phyloP scores from a whole-genome alignment of 1,140 invertebrate genomes.

The Physella acuta region DNA sequence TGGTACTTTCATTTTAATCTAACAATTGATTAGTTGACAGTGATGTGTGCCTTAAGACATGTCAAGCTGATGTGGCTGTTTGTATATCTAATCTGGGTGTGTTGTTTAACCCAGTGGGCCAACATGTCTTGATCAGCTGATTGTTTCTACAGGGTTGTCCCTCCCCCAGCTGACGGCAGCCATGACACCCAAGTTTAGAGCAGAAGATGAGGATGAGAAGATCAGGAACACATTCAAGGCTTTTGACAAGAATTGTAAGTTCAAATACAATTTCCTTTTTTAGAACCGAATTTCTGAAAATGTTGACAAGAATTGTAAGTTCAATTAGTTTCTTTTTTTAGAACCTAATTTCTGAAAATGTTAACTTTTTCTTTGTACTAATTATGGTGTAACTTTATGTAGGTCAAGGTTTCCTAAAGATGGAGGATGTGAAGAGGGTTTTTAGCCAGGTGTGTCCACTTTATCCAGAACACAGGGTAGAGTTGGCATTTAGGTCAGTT shows the following conservation, averaged over 20 bases:
- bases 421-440: slow-evolving; percentile 53
- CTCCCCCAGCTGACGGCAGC: slow-evolving; percentile 42
- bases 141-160: slow-evolving; percentile 43
- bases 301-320: background rate
- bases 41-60: too few species aligned
- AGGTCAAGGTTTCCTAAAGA: slow-evolving; percentile 49
- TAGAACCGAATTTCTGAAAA: background rate
- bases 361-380: too few species aligned
- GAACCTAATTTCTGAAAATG: background rate
- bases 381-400: background rate
- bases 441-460: slow-evolving; percentile 52
- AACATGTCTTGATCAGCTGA: too few species aligned
- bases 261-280: background rate
- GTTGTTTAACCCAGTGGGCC: too few species aligned
- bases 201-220: slow-evolving; percentile 51
- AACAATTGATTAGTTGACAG: too few species aligned
- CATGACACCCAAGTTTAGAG: slow-evolving; percentile 46
- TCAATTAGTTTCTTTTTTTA: background rate
- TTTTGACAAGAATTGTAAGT: slow-evolving; percentile 56
- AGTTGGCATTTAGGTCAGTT: slow-evolving; percentile 53
- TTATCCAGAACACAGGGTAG: slow-evolving; percentile 43
- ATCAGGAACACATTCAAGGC: slow-evolving; percentile 55
- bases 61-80: too few species aligned
- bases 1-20: too few species aligned
- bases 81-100: too few species aligned